A percentile compares a stretch with the other conserved stretches of the same genome.
Evolutionary conservation across 2,888 invertebrate genomes (phyloP).

Genomic region (Agriopis leucophaearia): DNA sequence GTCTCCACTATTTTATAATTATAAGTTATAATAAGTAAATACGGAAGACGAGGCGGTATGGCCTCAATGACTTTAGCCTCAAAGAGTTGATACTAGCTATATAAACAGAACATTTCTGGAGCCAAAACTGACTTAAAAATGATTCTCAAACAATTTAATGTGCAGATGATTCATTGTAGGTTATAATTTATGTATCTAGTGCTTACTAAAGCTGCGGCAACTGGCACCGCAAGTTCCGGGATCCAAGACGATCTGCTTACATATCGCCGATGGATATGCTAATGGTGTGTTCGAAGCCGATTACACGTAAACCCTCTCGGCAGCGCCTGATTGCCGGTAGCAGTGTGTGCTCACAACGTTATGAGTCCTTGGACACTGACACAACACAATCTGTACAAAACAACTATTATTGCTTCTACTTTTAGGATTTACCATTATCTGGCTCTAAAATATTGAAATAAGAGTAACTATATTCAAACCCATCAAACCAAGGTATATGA

Average conservation of each 20-base stretch:
- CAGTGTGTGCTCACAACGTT: constrained; percentile 43
- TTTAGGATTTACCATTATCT: no score
- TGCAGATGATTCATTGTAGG: not conserved
- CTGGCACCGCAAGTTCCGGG: constrained; percentile 20
- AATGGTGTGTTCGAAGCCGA: constrained; percentile 69
- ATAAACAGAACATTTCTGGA: no score
- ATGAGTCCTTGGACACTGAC: constrained; percentile 26
- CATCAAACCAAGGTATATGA: no score
- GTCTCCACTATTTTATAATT: no score
- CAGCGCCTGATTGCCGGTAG: constrained; percentile 61
- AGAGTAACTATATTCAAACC: no score
- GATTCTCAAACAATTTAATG: not conserved
- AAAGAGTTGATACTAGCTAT: no score
- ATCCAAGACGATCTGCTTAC: constrained; percentile 50
- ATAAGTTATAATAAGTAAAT: no score
- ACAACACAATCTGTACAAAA: not conserved
- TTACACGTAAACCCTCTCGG: constrained; percentile 74
- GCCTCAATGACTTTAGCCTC: no score
- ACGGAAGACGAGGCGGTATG: no score
- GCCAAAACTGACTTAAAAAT: no score
- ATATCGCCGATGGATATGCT: constrained; percentile 65
- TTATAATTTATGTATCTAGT: not conserved
- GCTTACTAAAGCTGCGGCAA: constrained; percentile 12
- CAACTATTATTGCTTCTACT: not conserved
- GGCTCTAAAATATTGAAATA: no score